Base-by-base conservation (phyloP, 92 coral and sea anemone species). In the Epizoanthus stellaris region DNA sequence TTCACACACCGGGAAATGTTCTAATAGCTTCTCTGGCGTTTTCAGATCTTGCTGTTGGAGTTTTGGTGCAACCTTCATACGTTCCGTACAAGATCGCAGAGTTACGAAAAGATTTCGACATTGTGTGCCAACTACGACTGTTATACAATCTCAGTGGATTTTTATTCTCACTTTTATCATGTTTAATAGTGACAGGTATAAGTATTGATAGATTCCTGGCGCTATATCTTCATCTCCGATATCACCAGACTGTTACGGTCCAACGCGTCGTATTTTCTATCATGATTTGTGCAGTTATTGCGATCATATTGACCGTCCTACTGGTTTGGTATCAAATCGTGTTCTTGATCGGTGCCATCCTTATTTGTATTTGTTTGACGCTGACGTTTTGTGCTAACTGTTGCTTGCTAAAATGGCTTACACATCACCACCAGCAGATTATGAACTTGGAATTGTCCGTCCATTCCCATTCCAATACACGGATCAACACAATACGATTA, bases 171-270 rank as follows among this genome's bases (percentile, higher is more conserved):
- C 77, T 86, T 21, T 36, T 88, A 77, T 88, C 91, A 0, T 88
- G 83, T 21, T 16, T 88, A 2, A 82, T 62, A 5, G 80, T 82
- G 65, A 88, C 87, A 4, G 13, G 68, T 7, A 65, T 88, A 47
- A 88, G 77, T 12, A 36, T 88, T 11, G 91, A 88, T 47, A 82
- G 84, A 54, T 88, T 43, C 39, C 80, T 88, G 58, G 91, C 91
- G 77, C 67, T 88, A 67, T 71, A 88, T 59, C 58, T 88, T 15
- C 91, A 88, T 80, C 58, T 88, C 77, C 87, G 91, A 66, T 88
- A 88, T 83, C 68, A 56, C 43, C 53, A 45, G 11, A 52, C 82
- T 11, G 87, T 88, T 63, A 88, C 91, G 38, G 0, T 64, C 6
- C 14, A 23, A 23, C 16, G 69, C 21, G 69, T 64, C 40, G 11